phyloP scores from a whole-genome alignment of 2,113 vertebrate species.

The Callipepla californica region DNA sequence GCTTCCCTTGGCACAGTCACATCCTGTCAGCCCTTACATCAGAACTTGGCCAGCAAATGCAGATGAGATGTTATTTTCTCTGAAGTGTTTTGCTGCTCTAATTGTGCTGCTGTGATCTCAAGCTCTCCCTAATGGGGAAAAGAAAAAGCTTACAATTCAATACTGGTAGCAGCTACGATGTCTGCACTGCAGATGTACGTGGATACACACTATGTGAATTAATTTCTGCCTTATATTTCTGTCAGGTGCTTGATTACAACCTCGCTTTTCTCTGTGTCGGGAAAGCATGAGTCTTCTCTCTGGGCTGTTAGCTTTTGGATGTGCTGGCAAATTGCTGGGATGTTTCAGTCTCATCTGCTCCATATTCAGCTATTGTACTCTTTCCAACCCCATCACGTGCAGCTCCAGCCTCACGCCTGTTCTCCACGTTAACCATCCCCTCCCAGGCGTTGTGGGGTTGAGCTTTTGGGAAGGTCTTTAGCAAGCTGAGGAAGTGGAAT shows the following conservation, averaged over 20 bases:
- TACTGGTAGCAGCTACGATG: background rate
- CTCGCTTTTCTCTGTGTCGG: background rate
- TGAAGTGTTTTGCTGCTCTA: background rate
- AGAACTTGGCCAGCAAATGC: background rate
- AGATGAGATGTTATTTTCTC: background rate
- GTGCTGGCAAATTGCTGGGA: background rate
- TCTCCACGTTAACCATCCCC: too few relatives aligned
- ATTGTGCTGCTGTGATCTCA: background rate
- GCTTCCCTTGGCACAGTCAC: background rate
- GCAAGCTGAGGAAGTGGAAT: background rate
- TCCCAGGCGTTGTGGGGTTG: background rate
- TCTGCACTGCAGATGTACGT: background rate
- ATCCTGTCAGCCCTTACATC: background rate
- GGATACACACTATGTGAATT: background rate
- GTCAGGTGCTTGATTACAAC: background rate
- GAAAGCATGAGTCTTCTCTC: background rate
- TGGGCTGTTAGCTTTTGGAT: background rate
- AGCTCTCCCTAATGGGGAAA: background rate
- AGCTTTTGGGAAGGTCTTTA: background rate
- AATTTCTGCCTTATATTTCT: background rate
- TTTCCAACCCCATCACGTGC: background rate
- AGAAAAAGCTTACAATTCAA: background rate
- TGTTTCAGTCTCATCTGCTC: background rate
- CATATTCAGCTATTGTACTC: background rate
- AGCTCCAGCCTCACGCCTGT: background rate